Conservation (phyloP, 2,113 vertebrate species). For the Pygoscelis adeliae region DNA sequence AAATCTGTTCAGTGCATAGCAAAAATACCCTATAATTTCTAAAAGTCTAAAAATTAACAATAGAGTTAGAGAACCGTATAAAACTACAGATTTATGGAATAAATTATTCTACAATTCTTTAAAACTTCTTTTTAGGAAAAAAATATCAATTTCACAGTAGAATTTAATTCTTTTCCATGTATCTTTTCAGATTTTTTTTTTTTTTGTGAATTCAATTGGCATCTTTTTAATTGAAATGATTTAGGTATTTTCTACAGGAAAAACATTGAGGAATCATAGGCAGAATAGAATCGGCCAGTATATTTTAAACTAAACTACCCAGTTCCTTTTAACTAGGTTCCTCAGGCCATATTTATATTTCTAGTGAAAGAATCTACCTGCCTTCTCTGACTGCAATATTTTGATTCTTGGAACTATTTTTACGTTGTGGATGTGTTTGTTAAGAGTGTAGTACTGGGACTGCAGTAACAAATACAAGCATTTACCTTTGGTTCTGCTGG, state of each 20-base stretch:
- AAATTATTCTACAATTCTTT: not conserved
- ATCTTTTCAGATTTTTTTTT: not conserved
- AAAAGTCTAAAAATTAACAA: not conserved
- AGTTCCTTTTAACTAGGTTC: not conserved
- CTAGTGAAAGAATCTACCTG: not conserved
- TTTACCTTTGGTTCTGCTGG: not conserved
- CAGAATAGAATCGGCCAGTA: not conserved
- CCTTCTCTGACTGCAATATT: not conserved
- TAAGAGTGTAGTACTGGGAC: not conserved
- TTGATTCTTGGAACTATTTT: not conserved
- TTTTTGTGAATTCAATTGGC: not conserved
- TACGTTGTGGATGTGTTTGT: rapidly evolving
- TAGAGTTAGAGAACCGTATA: not conserved
- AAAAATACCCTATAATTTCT: not conserved
- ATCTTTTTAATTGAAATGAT: not conserved
- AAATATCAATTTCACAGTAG: not conserved
- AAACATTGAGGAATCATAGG: not conserved
- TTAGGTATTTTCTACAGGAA: not conserved
- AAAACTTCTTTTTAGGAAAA: not conserved
- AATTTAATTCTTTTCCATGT: not conserved
- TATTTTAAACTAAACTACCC: not conserved
- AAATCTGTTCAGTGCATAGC: not conserved
- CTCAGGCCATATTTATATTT: not conserved
- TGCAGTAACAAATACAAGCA: no score
- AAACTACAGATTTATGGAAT: not conserved